Evolutionary conservation across 2,797 vertebrate species (phyloP), one percentile per base, ranked within the genome.

Genomic region (Apodemus agrarius): DNA sequence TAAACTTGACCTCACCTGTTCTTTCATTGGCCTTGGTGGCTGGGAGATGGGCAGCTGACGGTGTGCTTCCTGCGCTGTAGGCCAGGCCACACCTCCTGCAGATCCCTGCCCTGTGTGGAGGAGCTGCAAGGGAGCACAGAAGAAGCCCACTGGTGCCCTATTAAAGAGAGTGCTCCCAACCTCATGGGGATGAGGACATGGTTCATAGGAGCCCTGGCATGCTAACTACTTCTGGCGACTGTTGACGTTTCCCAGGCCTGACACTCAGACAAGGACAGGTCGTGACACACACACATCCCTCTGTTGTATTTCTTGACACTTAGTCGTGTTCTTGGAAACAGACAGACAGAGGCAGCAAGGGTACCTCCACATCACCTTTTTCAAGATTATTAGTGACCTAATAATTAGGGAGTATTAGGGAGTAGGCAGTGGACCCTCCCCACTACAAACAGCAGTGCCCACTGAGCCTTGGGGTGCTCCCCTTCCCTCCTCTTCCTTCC

Each of bases 41-140:
- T 59, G 22, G 61, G 59, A 69, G 43, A 46, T 57, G 31, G 26
- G 17, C 37, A 29, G 65, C 43, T 80, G 29, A 31, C 29, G 37
- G 0, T 46, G 40, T 16, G 21, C 57, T 61, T 75, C 40, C 3
- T 16, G 2, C 1, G 26, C 75, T 29, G 0, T 31, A 17, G 67
- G 78, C 74, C 49, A 12, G 21, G 54, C 43, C 29, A 1, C 1
- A 6, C 1, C 19, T 7, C 31, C 3, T 0, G 9, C 10, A 19
- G 49, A 82, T 21, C 43, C 34, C 52, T 0, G 0, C 26, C 72
- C 43, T 3, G 54, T 52, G n/a, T n/a, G 16, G 57, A 34, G 21
- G 9, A 31, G 29, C 19, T 3, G 0, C 6, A 0, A 3, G 2
- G 59, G 24, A 65, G 80, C 61, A 26, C 12, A 1, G 85, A 10